Percentiles rank a stretch among this genome's conserved stretches.
These are phyloP conservation scores for Rhabdornis inornatus DNA, from an alignment of 2,113 vertebrate genomes.

Conservation along the genomic window DNA sequence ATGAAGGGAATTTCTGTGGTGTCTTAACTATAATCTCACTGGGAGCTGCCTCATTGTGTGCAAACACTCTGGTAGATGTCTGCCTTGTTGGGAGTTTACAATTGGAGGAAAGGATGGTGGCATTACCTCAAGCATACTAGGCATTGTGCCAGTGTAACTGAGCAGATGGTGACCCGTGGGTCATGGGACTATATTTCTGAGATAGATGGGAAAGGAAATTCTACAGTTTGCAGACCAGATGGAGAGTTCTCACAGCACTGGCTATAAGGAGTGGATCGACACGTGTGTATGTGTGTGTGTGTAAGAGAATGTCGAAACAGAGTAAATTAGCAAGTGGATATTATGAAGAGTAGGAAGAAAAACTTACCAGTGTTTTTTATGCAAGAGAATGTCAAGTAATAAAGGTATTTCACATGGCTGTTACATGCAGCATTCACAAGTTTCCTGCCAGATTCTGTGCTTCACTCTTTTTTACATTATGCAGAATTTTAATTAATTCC, in stretches of 20 bases:
- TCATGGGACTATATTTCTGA: conserved; percentile 78
- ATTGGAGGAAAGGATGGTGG: conserved; percentile 75
- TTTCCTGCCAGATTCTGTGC: not conserved
- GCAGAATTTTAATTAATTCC: not conserved
- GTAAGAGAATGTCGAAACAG: conserved; percentile 32
- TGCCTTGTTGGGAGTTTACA: conserved; percentile 68
- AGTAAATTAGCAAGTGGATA: not conserved
- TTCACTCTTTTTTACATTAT: not conserved
- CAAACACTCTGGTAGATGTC: conserved; percentile 70
- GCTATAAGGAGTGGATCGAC: conserved; percentile 24
- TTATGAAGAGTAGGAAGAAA: conserved; percentile 6
- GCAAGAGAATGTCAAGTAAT: not conserved
- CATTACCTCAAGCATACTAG: conserved; percentile 74
- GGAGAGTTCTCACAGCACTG: conserved; percentile 70
- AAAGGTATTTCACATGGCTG: not conserved
- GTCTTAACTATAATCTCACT: conserved; percentile 71
- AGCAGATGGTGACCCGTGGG: conserved; percentile 80
- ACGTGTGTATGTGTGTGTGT: not conserved
- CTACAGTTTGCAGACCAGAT: conserved; percentile 71
- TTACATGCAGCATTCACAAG: not conserved
- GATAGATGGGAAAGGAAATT: conserved; percentile 75
- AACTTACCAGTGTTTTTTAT: not conserved
- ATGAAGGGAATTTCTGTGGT: conserved; percentile 70
- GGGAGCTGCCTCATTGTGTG: conserved; percentile 72
- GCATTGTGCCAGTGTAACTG: conserved; percentile 77